These are phyloP conservation scores for Philhelius pedissequus DNA, from an alignment of 2,888 invertebrate species.

Conservation along the genomic window DNA sequence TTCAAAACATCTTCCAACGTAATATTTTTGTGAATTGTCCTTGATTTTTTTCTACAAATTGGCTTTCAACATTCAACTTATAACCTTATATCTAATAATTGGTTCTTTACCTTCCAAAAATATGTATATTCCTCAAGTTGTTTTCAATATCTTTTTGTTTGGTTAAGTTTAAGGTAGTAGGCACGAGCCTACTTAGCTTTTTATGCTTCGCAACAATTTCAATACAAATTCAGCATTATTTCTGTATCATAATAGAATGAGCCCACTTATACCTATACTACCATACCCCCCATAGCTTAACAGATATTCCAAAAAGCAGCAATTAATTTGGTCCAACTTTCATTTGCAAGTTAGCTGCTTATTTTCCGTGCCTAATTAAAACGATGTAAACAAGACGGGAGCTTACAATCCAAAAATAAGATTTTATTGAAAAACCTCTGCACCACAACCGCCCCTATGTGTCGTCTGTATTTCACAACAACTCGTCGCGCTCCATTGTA, in stretches of 20 bases:
- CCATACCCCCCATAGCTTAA: not conserved
- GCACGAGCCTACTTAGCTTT: not conserved
- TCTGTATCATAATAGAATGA: not conserved
- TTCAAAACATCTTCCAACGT: too few relatives aligned
- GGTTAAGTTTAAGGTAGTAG: too few relatives aligned
- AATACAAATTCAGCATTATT: not conserved
- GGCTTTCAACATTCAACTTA: too few relatives aligned
- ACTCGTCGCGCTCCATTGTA: not conserved
- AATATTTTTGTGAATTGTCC: too few relatives aligned
- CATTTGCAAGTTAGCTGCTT: conserved; percentile 11
- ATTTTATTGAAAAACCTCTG: conserved; percentile 22
- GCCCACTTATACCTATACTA: not conserved
- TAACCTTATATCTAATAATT: too few relatives aligned
- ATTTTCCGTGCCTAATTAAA: conserved; percentile 46
- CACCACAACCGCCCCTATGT: too few relatives aligned
- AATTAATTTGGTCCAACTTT: conserved; percentile 1
- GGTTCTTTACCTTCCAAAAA: too few relatives aligned
- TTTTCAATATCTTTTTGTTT: too few relatives aligned
- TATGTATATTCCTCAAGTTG: too few relatives aligned
- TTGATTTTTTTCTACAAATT: too few relatives aligned
- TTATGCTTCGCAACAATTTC: not conserved
- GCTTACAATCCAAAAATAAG: too few relatives aligned
- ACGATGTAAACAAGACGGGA: conserved; percentile 32
- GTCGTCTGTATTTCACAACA: conserved; percentile 16
- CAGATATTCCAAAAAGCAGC: not conserved